phyloP scores from a whole-genome alignment of 2,797 vertebrate genomes.

The Masticophis lateralis region DNA sequence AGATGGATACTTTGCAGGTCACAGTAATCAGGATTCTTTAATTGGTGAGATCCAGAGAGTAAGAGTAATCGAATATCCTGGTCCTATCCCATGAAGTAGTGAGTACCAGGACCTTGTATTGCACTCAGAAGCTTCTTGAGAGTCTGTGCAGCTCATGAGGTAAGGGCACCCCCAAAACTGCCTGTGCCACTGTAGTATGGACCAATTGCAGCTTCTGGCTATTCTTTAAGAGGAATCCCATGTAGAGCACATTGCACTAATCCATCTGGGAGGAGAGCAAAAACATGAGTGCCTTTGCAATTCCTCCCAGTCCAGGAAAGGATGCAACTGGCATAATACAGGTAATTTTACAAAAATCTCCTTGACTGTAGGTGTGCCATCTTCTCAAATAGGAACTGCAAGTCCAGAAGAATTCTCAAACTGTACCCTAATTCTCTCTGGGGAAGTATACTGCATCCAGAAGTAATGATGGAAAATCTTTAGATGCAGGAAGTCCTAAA shows the following conservation, averaged over 20 bases:
- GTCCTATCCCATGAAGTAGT: background rate
- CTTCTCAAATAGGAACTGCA: background rate
- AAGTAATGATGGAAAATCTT: background rate
- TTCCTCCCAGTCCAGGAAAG: background rate
- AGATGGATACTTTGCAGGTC: background rate
- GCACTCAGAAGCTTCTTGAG: background rate
- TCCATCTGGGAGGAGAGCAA: background rate
- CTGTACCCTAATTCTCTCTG: background rate
- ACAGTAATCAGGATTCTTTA: background rate
- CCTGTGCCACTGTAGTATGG: background rate
- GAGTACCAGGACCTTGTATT: background rate
- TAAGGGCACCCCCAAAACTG: background rate
- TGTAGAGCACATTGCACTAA: background rate
- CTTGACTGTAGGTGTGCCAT: background rate
- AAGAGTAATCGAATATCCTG: background rate
- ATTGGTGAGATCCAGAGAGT: background rate
- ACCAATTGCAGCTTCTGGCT: background rate
- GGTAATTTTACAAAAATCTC: background rate
- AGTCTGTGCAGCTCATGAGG: background rate
- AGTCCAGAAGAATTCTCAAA: background rate
- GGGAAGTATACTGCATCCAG: background rate
- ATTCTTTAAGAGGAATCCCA: background rate
- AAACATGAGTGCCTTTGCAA: background rate
- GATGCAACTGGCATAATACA: background rate
- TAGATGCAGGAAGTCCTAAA: background rate